A percentile compares a stretch with the other conserved stretches of the same genome.
These are phyloP conservation scores for Laterallus jamaicensis DNA, from an alignment of 2,113 vertebrate genomes.

Conservation along the genomic window DNA sequence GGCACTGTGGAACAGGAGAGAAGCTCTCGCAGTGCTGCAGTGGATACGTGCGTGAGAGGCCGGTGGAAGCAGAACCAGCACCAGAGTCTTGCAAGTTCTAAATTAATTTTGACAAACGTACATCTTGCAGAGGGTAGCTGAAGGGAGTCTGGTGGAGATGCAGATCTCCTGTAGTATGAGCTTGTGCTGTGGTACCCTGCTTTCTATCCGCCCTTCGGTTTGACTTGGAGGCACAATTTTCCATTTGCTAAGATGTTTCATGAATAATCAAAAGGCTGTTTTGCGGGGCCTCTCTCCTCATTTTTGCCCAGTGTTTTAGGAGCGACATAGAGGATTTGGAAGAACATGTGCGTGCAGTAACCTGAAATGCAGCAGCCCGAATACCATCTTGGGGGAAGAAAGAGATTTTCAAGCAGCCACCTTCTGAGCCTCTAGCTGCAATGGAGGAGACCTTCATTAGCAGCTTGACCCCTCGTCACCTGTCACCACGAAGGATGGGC, in stretches of 20 bases:
- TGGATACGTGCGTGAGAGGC: background rate
- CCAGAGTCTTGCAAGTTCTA: background rate
- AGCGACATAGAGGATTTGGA: background rate
- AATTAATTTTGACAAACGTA: conserved; percentile 51
- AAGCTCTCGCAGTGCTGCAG: conserved; percentile 13
- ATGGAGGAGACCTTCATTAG: conserved; percentile 60
- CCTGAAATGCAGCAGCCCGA: background rate
- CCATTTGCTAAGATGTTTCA: background rate
- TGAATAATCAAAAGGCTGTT: background rate
- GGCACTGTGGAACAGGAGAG: conserved; percentile 16
- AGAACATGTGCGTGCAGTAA: background rate
- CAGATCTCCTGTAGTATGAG: background rate
- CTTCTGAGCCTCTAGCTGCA: conserved; percentile 37
- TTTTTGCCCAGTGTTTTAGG: conserved; percentile 12
- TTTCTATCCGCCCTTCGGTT: background rate
- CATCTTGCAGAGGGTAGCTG: conserved; percentile 16
- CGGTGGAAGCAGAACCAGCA: background rate
- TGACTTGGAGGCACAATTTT: conserved; percentile 1
- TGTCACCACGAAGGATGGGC: conserved; percentile 6
- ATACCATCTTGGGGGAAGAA: conserved; percentile 2
- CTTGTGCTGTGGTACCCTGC: background rate
- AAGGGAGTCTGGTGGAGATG: background rate
- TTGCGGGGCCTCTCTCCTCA: background rate
- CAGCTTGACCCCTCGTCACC: conserved; percentile 60
- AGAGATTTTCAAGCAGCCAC: conserved; percentile 28